Base-by-base conservation (phyloP, 2,113 vertebrate species). In the Pluvialis apricaria region DNA sequence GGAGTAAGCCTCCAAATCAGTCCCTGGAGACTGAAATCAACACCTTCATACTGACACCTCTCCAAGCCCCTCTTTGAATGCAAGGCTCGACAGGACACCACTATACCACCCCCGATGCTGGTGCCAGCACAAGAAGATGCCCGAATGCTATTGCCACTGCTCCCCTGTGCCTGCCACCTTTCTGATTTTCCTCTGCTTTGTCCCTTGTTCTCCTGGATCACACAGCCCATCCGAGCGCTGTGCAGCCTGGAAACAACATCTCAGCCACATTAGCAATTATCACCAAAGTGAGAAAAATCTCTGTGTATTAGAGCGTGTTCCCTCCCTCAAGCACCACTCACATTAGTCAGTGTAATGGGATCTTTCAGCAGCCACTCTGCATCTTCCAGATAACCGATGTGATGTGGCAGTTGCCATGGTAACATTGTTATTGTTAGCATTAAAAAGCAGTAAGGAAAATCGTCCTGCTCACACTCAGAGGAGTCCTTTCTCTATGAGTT, bases 341-440 rank as follows among this genome's bases (percentile, higher is more conserved):
- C 73, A 57, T 97, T 25, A 80, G n/a, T 44, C 82, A 31, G 55
- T 82, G 89, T 26, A 88, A 96, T 70, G 92, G 90, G 94, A 96
- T 93, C 90, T 93, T 94, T 45, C 72, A 83, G 68, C 44, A 94
- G 89, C 95, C 88, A 45, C 81, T 58, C 87, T 54, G 79, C 93
- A 82, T 89, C 93, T 66, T 82, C 47, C 31, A 81, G 51, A 92
- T 62, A 85, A 82, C 62, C n/a, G 3, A 78, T 26, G 70, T 86
- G 79, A 68, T 87, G 80, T 36, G 77, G 88, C 80, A 79, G 96
- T 95, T 54, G 51, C 92, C 92, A 94, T 92, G 96, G 95, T 28
- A 95, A 97, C 86, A 16, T n/a, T 45, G 79, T 60, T 38, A 57
- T 86, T 70, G 91, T 68, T 45, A 61, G 94, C 36, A 96, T 94